A percentile compares a stretch with the other conserved stretches of the same genome.
Evolutionary conservation across 2,888 invertebrate genomes (phyloP).

Genomic region (Phaedon cochleariae): DNA sequence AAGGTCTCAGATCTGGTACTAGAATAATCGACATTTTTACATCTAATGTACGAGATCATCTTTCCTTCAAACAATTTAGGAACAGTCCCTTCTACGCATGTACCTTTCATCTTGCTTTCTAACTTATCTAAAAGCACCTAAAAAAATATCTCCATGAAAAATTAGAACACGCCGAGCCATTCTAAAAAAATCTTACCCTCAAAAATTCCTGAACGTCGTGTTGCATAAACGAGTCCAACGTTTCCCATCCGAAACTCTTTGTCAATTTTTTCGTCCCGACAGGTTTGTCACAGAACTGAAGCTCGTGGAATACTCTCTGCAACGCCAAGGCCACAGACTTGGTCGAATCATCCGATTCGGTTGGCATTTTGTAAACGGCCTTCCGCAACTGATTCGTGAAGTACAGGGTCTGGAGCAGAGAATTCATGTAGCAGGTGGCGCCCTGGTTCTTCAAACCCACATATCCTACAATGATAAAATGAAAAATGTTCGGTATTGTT

Average conservation of each 20-base stretch:
- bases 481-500: too few relatives aligned
- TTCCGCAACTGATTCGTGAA: slow-evolving; percentile 92
- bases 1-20: slow-evolving; percentile 96
- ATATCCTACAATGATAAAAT: slow-evolving; percentile 62
- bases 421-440: slow-evolving; percentile 99
- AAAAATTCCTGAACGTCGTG: slow-evolving; percentile 94
- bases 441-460: slow-evolving; percentile 98
- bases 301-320: slow-evolving; percentile 97
- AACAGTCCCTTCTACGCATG: slow-evolving; percentile 97
- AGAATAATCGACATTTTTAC: slow-evolving; percentile 96
- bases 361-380: slow-evolving; percentile 99
- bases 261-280: slow-evolving; percentile 99
- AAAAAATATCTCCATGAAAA: too few relatives aligned
- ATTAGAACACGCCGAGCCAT: too few relatives aligned
- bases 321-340: slow-evolving; percentile 94
- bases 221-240: slow-evolving; percentile 99
- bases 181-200: slow-evolving; percentile 66
- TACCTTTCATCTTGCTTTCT: slow-evolving; percentile 99
- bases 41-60: slow-evolving; percentile 98
- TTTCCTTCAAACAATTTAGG: slow-evolving; percentile 98
- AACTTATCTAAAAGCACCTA: slow-evolving; percentile 91
- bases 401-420: slow-evolving; percentile 95
- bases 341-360: slow-evolving; percentile 96
- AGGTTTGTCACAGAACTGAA: slow-evolving; percentile 97
- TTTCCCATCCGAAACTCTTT: slow-evolving; percentile 99